Base-by-base conservation (phyloP, 2,113 vertebrate genomes). In the Zosterops japonicus region DNA sequence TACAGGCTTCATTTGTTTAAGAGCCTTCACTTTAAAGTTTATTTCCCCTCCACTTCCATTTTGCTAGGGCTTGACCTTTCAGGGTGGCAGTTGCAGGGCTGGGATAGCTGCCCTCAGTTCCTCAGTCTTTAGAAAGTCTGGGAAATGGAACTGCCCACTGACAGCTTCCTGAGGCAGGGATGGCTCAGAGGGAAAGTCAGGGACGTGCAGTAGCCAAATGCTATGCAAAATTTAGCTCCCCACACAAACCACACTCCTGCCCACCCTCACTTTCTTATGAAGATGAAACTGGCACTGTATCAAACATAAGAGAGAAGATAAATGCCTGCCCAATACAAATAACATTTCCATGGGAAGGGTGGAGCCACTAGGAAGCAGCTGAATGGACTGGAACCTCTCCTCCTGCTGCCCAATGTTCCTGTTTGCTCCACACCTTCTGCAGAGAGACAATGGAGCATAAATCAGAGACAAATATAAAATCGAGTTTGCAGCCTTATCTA, bases 361-460 rank as follows among this genome's bases (percentile, higher is more conserved):
- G 91, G 94, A 87, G 86, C 41, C n/a, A 7, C 25, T 28, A 83
- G 83, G 91, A 96, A 94, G 93, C 92, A 89, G 76, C 83, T 67
- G 89, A 95, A 69, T 39, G 69, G 76, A 63, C 91, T 72, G 84
- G 87, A 87, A 85, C 65, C 65, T 91, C 78, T 89, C 39, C 78
- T 69, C 8, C 84, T 65, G 60, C 39, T 57, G 67, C 49, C 64
- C 56, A 44, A 2, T 28, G 64, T 70, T 63, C 80, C 88, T 90
- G 80, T 83, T 83, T 27, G 81, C 55, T 70, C 71, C 65, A 53
- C 64, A 93, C 71, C 64, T 90, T 56, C 42, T 4, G 55, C 60
- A 59, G 39, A 0, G 0, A 77, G 56, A 76, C 53, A 83, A 39
- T 4, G 20, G 47, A 65, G 42, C 23, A 53, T 56, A 93, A 64